Evolutionary conservation across 2,888 invertebrate genomes (phyloP).

Genomic region (Ernsta delagoae): DNA sequence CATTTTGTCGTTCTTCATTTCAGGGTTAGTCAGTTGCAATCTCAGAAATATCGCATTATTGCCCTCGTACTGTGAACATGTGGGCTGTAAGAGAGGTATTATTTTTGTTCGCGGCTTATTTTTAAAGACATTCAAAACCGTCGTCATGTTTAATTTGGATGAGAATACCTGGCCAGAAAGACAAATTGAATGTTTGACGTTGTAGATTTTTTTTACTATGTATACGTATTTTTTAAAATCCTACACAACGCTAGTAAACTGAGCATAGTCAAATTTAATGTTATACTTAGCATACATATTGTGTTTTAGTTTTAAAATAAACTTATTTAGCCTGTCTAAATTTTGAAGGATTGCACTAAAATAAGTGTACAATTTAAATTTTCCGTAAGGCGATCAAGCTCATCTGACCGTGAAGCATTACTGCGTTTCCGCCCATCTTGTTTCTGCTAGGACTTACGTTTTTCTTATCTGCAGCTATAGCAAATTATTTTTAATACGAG

Average conservation of each 20-base stretch:
- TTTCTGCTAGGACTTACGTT: background rate
- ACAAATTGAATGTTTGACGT: background rate
- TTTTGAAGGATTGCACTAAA: too few relatives aligned
- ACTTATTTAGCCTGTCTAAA: too few relatives aligned
- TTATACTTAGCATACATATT: too few relatives aligned
- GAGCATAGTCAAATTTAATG: too few relatives aligned
- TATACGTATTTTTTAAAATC: background rate
- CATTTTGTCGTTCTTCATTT: background rate
- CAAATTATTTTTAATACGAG: background rate
- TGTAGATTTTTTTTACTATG: background rate
- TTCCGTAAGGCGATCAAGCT: background rate
- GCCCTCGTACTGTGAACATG: slow-evolving; percentile 25
- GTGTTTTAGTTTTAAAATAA: too few relatives aligned
- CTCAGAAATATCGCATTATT: slow-evolving; percentile 10
- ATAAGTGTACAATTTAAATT: background rate
- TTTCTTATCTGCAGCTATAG: background rate
- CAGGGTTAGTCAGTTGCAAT: slow-evolving; percentile 8
- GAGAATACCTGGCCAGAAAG: slow-evolving; percentile 20
- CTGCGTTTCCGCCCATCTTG: background rate
- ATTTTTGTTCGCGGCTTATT: slow-evolving; percentile 35
- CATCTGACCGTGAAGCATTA: background rate
- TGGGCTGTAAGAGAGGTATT: slow-evolving; percentile 21
- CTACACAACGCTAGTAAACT: too few relatives aligned
- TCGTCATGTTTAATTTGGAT: slow-evolving; percentile 18
- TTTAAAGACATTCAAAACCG: slow-evolving; percentile 31